Conservation (phyloP, 1,140 invertebrate species). For the Heliconius hermathena region DNA sequence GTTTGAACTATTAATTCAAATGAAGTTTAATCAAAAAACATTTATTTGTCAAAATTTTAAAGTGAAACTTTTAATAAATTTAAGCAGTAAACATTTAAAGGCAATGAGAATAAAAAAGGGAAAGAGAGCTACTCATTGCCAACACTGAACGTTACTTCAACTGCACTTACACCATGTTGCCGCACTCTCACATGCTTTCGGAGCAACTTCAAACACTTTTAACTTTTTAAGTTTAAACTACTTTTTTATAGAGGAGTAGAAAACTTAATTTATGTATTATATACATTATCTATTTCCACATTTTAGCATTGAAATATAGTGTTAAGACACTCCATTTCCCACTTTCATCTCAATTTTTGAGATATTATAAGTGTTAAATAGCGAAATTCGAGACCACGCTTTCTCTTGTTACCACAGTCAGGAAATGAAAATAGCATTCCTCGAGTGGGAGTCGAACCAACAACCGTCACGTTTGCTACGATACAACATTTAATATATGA, state of each 20-base stretch:
- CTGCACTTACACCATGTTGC: conserved; percentile 19
- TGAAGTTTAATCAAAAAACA: background rate
- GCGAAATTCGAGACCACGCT: too few relatives aligned
- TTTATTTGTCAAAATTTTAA: background rate
- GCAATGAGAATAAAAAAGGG: conserved; percentile 20
- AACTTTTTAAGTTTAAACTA: background rate
- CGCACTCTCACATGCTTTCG: conserved; percentile 5
- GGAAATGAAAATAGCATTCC: too few relatives aligned
- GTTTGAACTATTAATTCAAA: background rate
- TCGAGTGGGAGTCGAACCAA: too few relatives aligned
- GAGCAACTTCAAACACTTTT: conserved; percentile 12
- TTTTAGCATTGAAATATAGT: too few relatives aligned
- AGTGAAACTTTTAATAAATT: background rate
- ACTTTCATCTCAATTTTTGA: too few relatives aligned
- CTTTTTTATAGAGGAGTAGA: background rate
- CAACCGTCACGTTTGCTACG: too few relatives aligned
- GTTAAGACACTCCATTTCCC: too few relatives aligned
- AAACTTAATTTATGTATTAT: background rate
- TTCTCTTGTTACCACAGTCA: too few relatives aligned
- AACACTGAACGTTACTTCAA: conserved; percentile 24
- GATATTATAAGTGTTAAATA: too few relatives aligned
- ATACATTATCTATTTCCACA: too few relatives aligned
- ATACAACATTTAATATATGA: too few relatives aligned
- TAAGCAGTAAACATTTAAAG: conserved; percentile 10
- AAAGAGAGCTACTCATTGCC: conserved; percentile 19